phyloP scores from a whole-genome alignment of 2,797 vertebrate genomes.

The Schizothorax lantsangensis region DNA sequence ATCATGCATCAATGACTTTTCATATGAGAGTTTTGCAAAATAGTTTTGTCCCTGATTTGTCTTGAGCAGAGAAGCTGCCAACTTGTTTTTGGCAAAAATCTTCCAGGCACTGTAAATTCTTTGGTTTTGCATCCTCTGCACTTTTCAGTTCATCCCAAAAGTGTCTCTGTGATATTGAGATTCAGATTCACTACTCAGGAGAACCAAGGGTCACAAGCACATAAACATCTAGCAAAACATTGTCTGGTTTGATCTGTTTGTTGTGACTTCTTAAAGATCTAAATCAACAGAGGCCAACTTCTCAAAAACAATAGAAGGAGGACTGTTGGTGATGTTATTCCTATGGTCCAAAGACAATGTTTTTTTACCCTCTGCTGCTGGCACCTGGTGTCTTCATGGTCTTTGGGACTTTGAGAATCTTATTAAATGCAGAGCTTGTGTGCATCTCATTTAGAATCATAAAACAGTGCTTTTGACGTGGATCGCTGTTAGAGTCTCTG shows the following conservation, averaged over 20 bases:
- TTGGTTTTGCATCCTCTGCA: neutral
- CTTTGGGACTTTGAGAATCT: slow-evolving; percentile 8
- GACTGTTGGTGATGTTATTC: neutral
- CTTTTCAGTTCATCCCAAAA: neutral
- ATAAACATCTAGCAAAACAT: neutral
- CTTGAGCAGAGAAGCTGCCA: neutral
- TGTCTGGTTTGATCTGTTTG: neutral
- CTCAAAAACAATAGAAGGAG: neutral
- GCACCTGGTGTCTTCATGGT: neutral
- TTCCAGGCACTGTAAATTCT: neutral
- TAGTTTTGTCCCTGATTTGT: neutral
- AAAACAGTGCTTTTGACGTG: slow-evolving; percentile 51
- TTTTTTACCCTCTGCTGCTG: neutral
- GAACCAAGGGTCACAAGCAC: neutral
- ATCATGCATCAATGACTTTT: neutral
- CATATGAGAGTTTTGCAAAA: neutral
- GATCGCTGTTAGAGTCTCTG: slow-evolving; percentile 52
- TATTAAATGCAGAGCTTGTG: slow-evolving; percentile 29
- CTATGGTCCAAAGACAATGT: neutral
- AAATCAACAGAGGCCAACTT: neutral
- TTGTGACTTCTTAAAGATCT: neutral
- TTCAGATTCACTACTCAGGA: neutral
- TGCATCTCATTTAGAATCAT: slow-evolving; percentile 56
- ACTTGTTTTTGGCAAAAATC: neutral
- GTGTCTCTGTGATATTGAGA: neutral